These are phyloP conservation scores for Coelopa frigida DNA, from an alignment of 1,140 invertebrate genomes.

Conservation along the genomic window DNA sequence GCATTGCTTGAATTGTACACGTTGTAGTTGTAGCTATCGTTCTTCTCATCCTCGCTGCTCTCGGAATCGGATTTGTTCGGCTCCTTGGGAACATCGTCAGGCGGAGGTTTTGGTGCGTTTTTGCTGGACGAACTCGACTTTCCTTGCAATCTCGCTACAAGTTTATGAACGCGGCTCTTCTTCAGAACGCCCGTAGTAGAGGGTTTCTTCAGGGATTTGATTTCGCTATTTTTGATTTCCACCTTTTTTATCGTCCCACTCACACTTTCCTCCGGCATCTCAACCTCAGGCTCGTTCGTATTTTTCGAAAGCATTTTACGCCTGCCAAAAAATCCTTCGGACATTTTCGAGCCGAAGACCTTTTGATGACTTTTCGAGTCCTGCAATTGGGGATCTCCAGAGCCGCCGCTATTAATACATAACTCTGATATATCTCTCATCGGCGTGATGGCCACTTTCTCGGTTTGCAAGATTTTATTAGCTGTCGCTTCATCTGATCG, in stretches of 20 bases:
- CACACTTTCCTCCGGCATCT: no score
- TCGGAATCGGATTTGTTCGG: background rate
- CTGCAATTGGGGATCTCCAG: no score
- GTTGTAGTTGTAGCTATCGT: background rate
- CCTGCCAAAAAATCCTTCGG: no score
- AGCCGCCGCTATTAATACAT: no score
- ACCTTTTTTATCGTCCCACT: background rate
- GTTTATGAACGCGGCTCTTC: background rate
- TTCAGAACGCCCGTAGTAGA: background rate
- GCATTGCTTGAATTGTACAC: background rate
- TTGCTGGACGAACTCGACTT: background rate
- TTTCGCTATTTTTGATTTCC: background rate
- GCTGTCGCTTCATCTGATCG: no score
- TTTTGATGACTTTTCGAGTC: no score
- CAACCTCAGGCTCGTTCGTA: no score
- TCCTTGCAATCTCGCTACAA: background rate
- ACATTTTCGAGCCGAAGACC: no score
- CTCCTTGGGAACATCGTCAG: background rate
- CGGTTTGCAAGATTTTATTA: no score
- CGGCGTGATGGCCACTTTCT: no score
- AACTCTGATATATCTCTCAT: no score
- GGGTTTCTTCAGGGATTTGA: background rate
- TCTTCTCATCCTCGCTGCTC: background rate
- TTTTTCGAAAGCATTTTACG: no score
- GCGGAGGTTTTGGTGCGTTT: background rate